phyloP scores from a whole-genome alignment of 2,113 vertebrate genomes.

The Scortum barcoo region DNA sequence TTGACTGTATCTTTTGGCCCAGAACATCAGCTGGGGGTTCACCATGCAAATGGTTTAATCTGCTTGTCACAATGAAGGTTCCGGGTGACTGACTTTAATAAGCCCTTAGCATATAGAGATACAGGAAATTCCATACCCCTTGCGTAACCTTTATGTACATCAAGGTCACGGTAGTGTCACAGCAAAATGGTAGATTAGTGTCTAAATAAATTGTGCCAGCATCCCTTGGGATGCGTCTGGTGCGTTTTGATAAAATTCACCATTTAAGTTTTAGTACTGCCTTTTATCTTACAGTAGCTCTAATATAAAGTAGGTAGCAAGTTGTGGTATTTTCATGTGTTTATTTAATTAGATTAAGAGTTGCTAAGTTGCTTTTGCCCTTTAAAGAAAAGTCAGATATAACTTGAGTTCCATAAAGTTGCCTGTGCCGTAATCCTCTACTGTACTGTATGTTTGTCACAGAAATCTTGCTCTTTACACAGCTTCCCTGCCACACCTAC shows the following conservation, averaged over 20 bases:
- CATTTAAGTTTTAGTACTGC: constrained; percentile 6
- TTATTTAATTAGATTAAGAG: background rate
- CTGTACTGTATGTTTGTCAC: constrained; percentile 64
- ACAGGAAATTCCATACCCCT: constrained; percentile 72
- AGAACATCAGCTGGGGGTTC: constrained; percentile 68
- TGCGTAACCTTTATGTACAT: constrained; percentile 70
- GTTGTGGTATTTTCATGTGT: background rate
- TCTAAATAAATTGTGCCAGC: constrained; percentile 56
- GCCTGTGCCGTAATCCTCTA: background rate
- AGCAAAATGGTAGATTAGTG: constrained; percentile 64
- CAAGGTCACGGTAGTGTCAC: constrained; percentile 74
- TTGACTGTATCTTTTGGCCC: constrained; percentile 74
- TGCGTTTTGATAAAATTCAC: constrained; percentile 52
- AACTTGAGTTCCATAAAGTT: constrained; percentile 15
- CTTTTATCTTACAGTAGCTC: background rate
- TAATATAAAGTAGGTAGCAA: background rate
- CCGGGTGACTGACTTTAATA: constrained; percentile 80
- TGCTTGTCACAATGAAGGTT: constrained; percentile 83
- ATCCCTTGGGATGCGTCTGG: constrained; percentile 47
- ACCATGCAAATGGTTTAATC: constrained; percentile 79
- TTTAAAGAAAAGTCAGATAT: background rate
- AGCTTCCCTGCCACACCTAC: constrained; percentile 83
- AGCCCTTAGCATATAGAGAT: constrained; percentile 74
- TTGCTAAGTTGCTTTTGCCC: constrained; percentile 5
- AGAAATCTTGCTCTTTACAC: constrained; percentile 61